Percentiles rank a stretch among this genome's conserved stretches.
Conservation (phyloP, 2,113 vertebrate genomes). For the Lophius piscatorius region DNA sequence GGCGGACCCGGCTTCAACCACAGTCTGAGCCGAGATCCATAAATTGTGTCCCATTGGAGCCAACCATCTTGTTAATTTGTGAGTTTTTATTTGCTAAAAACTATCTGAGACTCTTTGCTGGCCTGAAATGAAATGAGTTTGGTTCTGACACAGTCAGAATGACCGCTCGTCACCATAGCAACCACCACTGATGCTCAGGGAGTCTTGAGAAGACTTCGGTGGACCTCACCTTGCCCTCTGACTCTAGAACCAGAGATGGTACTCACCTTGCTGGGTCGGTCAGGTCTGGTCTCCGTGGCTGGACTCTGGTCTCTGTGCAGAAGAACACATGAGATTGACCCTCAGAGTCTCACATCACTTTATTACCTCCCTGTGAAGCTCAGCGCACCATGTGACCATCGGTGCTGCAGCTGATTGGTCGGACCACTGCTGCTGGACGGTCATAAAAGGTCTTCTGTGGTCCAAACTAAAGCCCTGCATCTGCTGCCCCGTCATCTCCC, state of each 20-base stretch:
- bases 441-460: slow-evolving; percentile 55
- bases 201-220: too few relatives aligned
- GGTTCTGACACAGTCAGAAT: background rate
- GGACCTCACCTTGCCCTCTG: too few relatives aligned
- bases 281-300: background rate
- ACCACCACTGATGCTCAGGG: background rate
- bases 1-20: too few relatives aligned
- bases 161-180: background rate
- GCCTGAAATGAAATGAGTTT: background rate
- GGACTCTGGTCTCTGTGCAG: background rate
- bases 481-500: slow-evolving; percentile 9
- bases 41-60: too few relatives aligned
- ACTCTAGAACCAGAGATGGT: background rate
- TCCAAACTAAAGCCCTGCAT: slow-evolving; percentile 38
- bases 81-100: background rate
- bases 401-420: slow-evolving; percentile 31
- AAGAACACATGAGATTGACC: slow-evolving; percentile 1
- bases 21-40: too few relatives aligned
- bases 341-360: slow-evolving; percentile 44
- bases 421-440: background rate
- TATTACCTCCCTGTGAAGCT: slow-evolving; percentile 57
- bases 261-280: slow-evolving; percentile 43
- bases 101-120: background rate
- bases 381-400: slow-evolving; percentile 32
- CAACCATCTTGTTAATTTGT: too few relatives aligned